These are phyloP conservation scores for Platichthys stellatus DNA, from an alignment of 2,113 vertebrate species.

Conservation along the genomic window DNA sequence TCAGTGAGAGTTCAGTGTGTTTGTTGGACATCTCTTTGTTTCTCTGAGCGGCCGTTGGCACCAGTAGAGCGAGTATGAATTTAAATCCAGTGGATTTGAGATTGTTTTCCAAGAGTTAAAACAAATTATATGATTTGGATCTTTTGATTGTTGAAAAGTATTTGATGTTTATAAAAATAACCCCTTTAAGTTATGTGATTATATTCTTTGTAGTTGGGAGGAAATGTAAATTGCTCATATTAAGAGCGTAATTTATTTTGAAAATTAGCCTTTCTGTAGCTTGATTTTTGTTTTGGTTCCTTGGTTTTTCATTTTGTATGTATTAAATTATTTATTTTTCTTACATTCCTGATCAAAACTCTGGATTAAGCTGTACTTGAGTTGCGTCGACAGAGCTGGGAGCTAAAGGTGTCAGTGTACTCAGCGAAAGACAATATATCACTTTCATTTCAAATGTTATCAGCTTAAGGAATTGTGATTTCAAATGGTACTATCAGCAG, in stretches of 20 bases:
- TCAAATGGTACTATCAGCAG: neutral
- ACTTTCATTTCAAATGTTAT: neutral
- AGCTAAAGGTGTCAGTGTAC: neutral
- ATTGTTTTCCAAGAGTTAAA: conserved; percentile 35
- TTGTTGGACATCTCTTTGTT: conserved; percentile 43
- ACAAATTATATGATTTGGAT: conserved; percentile 48
- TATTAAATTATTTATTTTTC: conserved; percentile 51
- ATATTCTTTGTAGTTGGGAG: conserved; percentile 37
- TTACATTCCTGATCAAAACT: conserved; percentile 46
- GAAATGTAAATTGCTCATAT: conserved; percentile 23
- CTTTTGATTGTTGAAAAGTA: conserved; percentile 51
- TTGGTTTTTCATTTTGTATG: neutral
- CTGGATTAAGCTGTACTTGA: conserved; percentile 40
- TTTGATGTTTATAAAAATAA: conserved; percentile 43
- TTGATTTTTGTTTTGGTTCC: conserved; percentile 8
- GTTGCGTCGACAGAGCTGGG: conserved; percentile 6
- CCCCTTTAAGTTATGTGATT: conserved; percentile 34
- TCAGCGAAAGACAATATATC: neutral
- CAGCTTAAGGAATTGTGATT: neutral
- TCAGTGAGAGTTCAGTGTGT: conserved; percentile 45
- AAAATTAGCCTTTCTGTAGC: conserved; percentile 61
- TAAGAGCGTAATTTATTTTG: conserved; percentile 68
- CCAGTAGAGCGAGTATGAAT: conserved; percentile 46
- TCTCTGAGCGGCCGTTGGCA: conserved; percentile 49
- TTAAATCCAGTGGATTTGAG: conserved; percentile 80